Base-by-base conservation (phyloP, 2,797 vertebrate species). In the Siniperca scherzeri region DNA sequence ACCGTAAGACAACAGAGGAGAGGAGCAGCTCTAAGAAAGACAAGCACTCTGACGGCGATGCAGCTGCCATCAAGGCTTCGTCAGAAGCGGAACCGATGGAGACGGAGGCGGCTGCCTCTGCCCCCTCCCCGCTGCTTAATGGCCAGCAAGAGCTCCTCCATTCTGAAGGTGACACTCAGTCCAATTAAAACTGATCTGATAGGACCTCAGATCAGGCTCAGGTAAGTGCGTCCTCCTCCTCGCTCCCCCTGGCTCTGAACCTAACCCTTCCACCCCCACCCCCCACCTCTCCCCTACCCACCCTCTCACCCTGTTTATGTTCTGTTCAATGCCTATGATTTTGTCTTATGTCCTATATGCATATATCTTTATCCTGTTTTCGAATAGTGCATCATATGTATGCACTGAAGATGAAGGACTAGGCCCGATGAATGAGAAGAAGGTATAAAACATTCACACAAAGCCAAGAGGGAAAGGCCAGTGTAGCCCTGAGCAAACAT, bases 101-200 rank as follows among this genome's bases (percentile, higher is more conserved):
- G 96, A 96, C 95, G 68, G 97, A 97, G 94, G 92, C 92, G 52
- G 89, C 96, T 53, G 90, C 88, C 95, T 97, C 96, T 95, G 96
- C 96, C 95, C 97, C 92, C 94, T 96, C 97, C 96, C 97, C 96
- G 91, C 97, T 98, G 96, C 96, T 98, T 95, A 99, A 99, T 94
- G 98, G 94, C 98, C 97, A 97, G 96, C 96, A 98, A 98, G 97
- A 98, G 93, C 93, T 95, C 97, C 96, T 98, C 96, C 98, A 99
- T 97, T 99, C 98, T 99, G 98, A 99, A 99, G 98, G 98, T 99
- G 98, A 99, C 98, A 99, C 98, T 99, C 98, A 99, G 98, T 99
- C 98, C 98, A 99, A 99, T 99, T 99, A 99, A 99, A 99, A 99
- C 98, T 99, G 98, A 99, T 99, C 98, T 99, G 98, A 99, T 99